These are phyloP conservation scores for Novumbra hubbsi DNA, from an alignment of 2,797 vertebrate genomes.

Conservation along the genomic window DNA sequence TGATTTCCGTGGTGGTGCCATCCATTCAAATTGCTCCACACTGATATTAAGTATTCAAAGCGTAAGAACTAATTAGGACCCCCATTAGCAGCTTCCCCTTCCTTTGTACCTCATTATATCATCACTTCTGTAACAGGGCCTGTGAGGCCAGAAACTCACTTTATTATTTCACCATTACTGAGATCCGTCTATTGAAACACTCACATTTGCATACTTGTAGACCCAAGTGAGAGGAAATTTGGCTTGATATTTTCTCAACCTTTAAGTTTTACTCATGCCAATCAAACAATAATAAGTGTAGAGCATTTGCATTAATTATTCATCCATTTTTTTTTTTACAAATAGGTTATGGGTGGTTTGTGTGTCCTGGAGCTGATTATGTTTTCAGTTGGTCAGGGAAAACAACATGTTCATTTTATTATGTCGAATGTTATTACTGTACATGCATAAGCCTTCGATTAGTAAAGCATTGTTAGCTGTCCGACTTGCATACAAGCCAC, in stretches of 20 bases:
- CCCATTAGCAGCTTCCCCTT: slow-evolving; percentile 47
- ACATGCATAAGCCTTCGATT: slow-evolving; percentile 14
- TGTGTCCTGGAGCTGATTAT: neutral
- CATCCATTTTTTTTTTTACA: neutral
- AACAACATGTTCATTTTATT: slow-evolving; percentile 33
- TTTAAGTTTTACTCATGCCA: slow-evolving; percentile 14
- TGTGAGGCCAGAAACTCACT: slow-evolving; percentile 47
- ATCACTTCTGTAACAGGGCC: slow-evolving; percentile 43
- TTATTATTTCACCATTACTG: slow-evolving; percentile 48
- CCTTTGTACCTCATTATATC: slow-evolving; percentile 53
- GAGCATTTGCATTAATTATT: neutral
- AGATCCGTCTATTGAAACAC: slow-evolving; percentile 42
- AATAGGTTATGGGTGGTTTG: neutral
- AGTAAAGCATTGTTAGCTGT: slow-evolving; percentile 17
- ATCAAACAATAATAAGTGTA: slow-evolving; percentile 4
- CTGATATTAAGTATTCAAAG: slow-evolving; percentile 53
- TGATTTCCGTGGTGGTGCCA: slow-evolving; percentile 33
- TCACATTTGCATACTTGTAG: slow-evolving; percentile 42
- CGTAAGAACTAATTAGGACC: slow-evolving; percentile 57
- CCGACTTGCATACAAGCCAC: neutral
- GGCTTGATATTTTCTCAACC: neutral
- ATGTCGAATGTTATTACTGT: slow-evolving; percentile 29
- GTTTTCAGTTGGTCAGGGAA: slow-evolving; percentile 1
- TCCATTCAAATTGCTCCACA: slow-evolving; percentile 41
- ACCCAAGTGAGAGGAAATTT: slow-evolving; percentile 20